Conservation (phyloP, 1,140 invertebrate species). For the Cydia pomonella region DNA sequence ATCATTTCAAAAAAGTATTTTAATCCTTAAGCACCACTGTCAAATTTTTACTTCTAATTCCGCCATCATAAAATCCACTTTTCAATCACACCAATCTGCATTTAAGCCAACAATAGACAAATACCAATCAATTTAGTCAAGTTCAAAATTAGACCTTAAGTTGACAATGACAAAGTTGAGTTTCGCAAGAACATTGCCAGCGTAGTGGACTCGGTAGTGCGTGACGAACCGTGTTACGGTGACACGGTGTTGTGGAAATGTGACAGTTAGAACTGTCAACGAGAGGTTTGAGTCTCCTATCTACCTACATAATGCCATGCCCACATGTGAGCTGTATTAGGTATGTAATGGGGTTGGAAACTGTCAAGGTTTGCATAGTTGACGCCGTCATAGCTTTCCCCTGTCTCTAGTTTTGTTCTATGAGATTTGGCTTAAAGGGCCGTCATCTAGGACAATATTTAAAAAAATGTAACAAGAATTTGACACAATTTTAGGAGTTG, state of each 20-base stretch:
- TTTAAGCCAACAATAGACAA: neutral
- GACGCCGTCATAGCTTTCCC: too few species aligned
- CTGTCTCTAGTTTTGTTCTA: too few species aligned
- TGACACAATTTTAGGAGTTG: too few species aligned
- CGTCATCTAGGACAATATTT: too few species aligned
- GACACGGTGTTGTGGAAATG: neutral
- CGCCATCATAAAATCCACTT: neutral
- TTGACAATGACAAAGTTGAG: neutral
- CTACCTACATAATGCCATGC: too few species aligned
- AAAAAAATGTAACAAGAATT: too few species aligned
- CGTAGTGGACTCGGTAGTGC: neutral
- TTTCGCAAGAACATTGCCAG: neutral
- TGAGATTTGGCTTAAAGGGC: too few species aligned
- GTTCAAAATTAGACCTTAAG: neutral
- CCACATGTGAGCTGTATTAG: too few species aligned
- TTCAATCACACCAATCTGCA: neutral
- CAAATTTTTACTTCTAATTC: neutral
- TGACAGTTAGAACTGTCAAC: constrained; percentile 1
- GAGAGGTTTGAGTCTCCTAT: too few species aligned
- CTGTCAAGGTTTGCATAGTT: too few species aligned
- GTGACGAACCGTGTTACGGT: neutral
- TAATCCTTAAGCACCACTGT: neutral
- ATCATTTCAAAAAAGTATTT: neutral
- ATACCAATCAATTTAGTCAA: too few species aligned
- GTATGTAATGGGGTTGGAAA: too few species aligned